phyloP scores from a whole-genome alignment of 2,113 vertebrate genomes.

The Oreotrochilus melanogaster region DNA sequence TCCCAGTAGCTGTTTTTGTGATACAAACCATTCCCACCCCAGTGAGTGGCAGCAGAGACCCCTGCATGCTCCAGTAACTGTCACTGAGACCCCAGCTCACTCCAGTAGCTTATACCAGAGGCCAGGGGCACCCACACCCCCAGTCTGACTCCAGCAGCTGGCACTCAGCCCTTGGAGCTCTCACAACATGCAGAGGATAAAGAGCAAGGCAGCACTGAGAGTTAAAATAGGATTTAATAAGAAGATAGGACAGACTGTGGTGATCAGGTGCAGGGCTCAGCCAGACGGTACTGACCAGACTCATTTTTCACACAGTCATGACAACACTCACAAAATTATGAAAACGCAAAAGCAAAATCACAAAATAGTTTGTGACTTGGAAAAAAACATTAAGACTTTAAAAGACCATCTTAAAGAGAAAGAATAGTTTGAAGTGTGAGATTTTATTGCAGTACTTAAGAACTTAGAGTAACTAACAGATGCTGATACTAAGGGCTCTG shows the following conservation, averaged over 20 bases:
- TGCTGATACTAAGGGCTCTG: neutral
- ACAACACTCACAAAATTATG: neutral
- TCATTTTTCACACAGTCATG: neutral
- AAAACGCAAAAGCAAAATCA: neutral
- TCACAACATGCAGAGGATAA: neutral
- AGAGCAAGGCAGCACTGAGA: neutral
- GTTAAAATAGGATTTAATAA: neutral
- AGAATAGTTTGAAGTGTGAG: neutral
- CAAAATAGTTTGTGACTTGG: neutral
- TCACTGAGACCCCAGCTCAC: neutral
- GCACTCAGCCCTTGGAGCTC: neutral
- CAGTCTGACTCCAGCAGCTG: neutral
- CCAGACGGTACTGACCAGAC: rapidly evolving
- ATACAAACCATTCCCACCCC: rapidly evolving
- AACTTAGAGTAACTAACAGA: neutral
- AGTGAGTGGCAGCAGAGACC: neutral
- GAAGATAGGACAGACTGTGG: neutral
- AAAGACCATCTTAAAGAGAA: neutral
- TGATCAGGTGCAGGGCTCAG: neutral
- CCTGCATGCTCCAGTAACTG: neutral
- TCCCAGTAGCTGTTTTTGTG: neutral
- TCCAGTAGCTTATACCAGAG: neutral
- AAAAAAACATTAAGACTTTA: neutral
- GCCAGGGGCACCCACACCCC: neutral
- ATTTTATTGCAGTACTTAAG: neutral